phyloP scores from a whole-genome alignment of 2,888 invertebrate species.

The Colletes collaris region DNA sequence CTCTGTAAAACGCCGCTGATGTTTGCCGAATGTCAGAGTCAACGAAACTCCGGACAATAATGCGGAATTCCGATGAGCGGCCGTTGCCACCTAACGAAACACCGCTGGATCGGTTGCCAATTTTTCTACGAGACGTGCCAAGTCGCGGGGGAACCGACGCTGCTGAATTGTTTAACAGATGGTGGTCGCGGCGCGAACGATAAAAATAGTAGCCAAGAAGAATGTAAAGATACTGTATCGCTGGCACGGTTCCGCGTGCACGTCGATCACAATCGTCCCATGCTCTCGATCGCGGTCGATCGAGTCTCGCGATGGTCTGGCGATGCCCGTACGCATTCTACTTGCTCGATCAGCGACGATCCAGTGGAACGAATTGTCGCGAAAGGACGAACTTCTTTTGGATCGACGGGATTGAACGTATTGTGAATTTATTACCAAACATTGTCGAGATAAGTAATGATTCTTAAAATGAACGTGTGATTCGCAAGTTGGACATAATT shows the following conservation, averaged over 20 bases:
- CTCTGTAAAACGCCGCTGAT: not conserved
- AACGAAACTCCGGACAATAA: constrained; percentile 44
- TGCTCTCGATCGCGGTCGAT: constrained; percentile 33
- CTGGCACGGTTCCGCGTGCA: constrained; percentile 60
- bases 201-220: constrained; percentile 61
- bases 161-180: constrained; percentile 48
- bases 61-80: constrained; percentile 39
- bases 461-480: too few relatives aligned
- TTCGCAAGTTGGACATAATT: too few relatives aligned
- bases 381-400: not conserved
- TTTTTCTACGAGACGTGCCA: constrained; percentile 63
- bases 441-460: too few relatives aligned
- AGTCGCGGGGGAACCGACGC: constrained; percentile 42
- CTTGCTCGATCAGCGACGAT: too few relatives aligned
- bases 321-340: not conserved
- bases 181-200: constrained; percentile 32
- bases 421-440: too few relatives aligned
- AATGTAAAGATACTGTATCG: constrained; percentile 60
- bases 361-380: too few relatives aligned
- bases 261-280: constrained; percentile 51
- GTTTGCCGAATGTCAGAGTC: constrained; percentile 59
- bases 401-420: too few relatives aligned
- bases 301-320: constrained; percentile 8
- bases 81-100: constrained; percentile 48
- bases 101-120: constrained; percentile 49